Percentiles rank a stretch among this genome's conserved stretches.
phyloP scores from a whole-genome alignment of 1,140 invertebrate species.

The Pygmarrhopalites habei region DNA sequence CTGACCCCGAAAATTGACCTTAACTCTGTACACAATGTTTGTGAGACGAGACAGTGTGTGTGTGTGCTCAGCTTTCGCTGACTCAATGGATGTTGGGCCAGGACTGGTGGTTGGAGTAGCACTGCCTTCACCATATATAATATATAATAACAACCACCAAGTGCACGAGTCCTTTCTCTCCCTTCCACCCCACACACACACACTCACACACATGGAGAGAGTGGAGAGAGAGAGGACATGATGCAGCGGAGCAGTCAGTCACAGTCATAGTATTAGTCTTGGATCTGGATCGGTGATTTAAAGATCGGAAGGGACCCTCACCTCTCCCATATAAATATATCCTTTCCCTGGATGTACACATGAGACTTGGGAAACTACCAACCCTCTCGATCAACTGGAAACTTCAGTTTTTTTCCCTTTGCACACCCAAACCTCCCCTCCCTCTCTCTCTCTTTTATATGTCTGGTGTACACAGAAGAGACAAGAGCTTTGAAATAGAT shows the following conservation, averaged over 20 bases:
- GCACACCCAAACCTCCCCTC: no score
- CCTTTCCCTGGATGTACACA: no score
- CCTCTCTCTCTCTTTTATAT: conserved; percentile 17
- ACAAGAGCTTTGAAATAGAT: no score
- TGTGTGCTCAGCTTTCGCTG: not conserved
- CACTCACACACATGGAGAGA: no score
- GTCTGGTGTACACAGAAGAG: conserved; percentile 3
- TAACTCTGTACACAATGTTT: conserved; percentile 22
- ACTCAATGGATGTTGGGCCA: conserved; percentile 10
- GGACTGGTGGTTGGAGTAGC: conserved; percentile 1
- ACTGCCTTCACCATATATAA: no score
- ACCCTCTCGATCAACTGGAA: no score
- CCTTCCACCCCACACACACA: not conserved
- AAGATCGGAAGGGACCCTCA: conserved; percentile 1
- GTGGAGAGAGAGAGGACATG: not conserved
- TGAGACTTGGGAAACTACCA: no score
- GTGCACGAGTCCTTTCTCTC: no score
- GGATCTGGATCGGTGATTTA: conserved; percentile 5
- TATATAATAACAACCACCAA: no score
- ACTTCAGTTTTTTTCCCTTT: no score
- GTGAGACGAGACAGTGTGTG: no score
- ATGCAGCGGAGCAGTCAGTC: conserved; percentile 11
- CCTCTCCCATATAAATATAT: no score
- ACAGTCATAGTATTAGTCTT: conserved; percentile 1
- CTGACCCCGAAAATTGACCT: conserved; percentile 36